Conservation (phyloP, 2,888 invertebrate genomes). For the Philonicus albiceps region DNA sequence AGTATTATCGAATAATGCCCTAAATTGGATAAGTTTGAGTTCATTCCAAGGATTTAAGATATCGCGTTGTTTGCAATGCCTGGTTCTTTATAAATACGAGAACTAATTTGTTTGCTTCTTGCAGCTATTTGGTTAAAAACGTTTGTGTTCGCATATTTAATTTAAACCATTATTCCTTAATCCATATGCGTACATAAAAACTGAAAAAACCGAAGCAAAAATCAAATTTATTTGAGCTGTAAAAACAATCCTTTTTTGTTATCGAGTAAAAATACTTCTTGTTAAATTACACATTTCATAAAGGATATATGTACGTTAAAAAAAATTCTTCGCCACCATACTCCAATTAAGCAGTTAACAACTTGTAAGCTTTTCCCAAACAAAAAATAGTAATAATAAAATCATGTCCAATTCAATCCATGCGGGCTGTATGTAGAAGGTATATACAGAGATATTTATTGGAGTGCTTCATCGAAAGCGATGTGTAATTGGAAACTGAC, state of each 20-base stretch:
- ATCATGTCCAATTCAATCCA: neutral
- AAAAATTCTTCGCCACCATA: neutral
- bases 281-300: neutral
- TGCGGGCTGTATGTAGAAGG: neutral
- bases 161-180: no score
- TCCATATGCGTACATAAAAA: no score
- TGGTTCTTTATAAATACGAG: no score
- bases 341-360: neutral
- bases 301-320: neutral
- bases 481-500: neutral
- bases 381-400: neutral
- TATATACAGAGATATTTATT: neutral
- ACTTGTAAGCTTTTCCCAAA: neutral
- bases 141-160: no score
- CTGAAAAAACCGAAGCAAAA: neutral
- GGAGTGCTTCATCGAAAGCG: neutral
- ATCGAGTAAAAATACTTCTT: neutral
- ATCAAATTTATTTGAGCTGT: neutral
- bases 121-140: no score
- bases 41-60: no score
- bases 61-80: no score
- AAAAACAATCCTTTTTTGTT: neutral
- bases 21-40: no score
- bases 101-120: no score
- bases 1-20: no score